Evolutionary conservation across 1,140 invertebrate genomes (phyloP), one percentile per base, ranked within the genome.

Genomic region (Caerostris extrusa): DNA sequence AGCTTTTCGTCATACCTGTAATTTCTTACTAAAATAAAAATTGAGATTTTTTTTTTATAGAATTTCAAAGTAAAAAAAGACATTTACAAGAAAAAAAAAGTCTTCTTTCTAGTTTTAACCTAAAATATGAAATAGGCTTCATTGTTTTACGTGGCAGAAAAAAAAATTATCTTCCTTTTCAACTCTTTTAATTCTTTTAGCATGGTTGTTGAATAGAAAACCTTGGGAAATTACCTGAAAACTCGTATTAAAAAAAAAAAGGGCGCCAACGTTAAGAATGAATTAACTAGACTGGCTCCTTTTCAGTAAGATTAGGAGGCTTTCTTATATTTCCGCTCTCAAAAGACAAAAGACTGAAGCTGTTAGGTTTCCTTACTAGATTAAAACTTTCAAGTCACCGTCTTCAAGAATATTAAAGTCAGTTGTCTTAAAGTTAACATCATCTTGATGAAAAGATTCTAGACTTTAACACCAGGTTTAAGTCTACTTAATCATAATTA

Each of bases 261-360:
- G 3, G 71, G 50, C 34, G 71, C 71, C 71, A 12, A 12, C 71
- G 12, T 77, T 77, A 77, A 77, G 71, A 77, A 77, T 77, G 71
- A 77, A 77, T 77, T 77, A 77, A 77, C 71, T 53, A 34, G 34
- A 14, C 71, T 50, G 34, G 12, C 71, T 34, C 50, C 6, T 50
- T 50, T 53, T 34, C 69, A 8, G 3, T 34, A 10, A 77, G 69
- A 77, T 77, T 77, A 77, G 10, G 14, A 3, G 8, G 12, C 10
- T 77, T 77, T 77, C 10, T 1, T 34, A 5, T 5, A 53, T 77
- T 53, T 50, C 50, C 71, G 17, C 61, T 14, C 5, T 64, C 17
- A 64, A 50, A 77, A 77, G 50, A 77, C 71, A 77, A 77, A 77
- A 77, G 71, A 17, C 61, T 64, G 12, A 77, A 77, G 3, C 3